Conservation (phyloP, 2,113 vertebrate genomes). For the Camelus dromedarius region DNA sequence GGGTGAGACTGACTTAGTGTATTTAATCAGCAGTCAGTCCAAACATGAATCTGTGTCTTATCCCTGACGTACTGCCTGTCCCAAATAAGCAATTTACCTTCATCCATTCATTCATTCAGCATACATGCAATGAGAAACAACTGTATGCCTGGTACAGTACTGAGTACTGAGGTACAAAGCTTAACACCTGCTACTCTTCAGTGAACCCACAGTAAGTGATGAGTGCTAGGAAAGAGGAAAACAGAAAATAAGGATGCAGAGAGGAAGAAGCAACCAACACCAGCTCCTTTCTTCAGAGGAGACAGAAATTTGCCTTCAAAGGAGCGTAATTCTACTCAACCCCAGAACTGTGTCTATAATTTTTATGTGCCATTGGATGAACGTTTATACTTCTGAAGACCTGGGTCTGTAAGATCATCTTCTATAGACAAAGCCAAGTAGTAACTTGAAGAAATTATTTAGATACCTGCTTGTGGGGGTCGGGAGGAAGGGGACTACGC, state of each 20-base stretch:
- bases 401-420: neutral
- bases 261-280: neutral
- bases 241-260: neutral
- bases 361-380: neutral
- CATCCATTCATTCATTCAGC: neutral
- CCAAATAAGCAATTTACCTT: neutral
- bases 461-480: neutral
- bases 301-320: neutral
- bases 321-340: neutral
- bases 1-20: neutral
- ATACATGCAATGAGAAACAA: neutral
- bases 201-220: neutral
- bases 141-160: neutral
- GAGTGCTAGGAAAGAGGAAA: neutral
- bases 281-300: neutral
- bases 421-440: neutral
- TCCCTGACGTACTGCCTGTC: neutral
- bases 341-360: neutral
- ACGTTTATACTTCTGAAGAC: neutral
- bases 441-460: neutral
- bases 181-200: neutral
- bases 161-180: neutral
- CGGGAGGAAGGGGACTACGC: neutral
- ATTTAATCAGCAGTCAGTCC: neutral
- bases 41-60: neutral